Evolutionary conservation across 2,888 invertebrate species (phyloP).

Genomic region (Amaurobius ferox): DNA sequence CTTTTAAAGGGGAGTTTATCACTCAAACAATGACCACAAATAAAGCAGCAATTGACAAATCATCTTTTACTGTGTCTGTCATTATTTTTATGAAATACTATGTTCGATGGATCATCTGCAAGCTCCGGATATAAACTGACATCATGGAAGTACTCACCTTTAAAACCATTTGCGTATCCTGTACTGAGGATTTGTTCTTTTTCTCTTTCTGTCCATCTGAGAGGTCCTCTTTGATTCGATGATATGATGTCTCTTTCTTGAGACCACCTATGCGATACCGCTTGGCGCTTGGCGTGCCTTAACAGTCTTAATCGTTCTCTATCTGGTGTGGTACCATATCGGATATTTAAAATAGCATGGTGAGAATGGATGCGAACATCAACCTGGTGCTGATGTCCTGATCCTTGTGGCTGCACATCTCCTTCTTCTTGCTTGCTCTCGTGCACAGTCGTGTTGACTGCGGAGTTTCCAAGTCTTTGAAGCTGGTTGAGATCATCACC

Average conservation of each 20-base stretch:
- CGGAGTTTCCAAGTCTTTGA: conserved; percentile 88
- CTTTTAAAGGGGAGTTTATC: not conserved
- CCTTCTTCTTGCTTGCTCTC: conserved; percentile 81
- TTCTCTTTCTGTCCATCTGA: conserved; percentile 93
- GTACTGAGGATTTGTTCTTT: conserved; percentile 92
- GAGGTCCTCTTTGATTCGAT: conserved; percentile 80
- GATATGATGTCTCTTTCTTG: conserved; percentile 87
- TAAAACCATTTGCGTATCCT: conserved; percentile 93
- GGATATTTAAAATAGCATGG: conserved; percentile 92
- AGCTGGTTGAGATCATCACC: conserved; percentile 93
- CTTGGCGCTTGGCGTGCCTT: conserved; percentile 93
- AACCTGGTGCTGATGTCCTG: conserved; percentile 73
- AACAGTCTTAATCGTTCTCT: conserved; percentile 90
- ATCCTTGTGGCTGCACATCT: conserved; percentile 71
- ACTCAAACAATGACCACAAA: conserved; percentile 3
- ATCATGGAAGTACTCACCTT: conserved; percentile 92
- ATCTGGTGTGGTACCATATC: conserved; percentile 93
- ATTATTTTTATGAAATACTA: conserved; percentile 82
- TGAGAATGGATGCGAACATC: conserved; percentile 92
- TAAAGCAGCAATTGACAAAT: conserved; percentile 17
- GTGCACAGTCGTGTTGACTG: conserved; percentile 85
- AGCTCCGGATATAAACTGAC: conserved; percentile 91
- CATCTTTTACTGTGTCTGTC: conserved; percentile 63
- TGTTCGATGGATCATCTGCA: conserved; percentile 96
- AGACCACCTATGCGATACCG: conserved; percentile 94